Percentiles rank a stretch among this genome's conserved stretches.
phyloP scores from a whole-genome alignment of 2,888 invertebrate species.

The Mechanitis messenoides region DNA sequence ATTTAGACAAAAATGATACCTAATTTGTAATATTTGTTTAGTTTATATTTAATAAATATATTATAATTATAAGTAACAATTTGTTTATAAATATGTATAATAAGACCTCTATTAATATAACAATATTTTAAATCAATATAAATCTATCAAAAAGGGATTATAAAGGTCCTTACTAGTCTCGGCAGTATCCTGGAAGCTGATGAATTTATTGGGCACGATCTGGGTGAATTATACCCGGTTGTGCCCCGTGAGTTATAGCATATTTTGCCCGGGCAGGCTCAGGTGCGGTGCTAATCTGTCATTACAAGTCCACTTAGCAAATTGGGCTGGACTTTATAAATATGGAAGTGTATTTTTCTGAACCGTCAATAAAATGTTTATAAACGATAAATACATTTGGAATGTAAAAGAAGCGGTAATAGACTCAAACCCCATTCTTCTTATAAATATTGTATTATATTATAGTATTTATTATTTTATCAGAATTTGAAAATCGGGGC shows the following conservation, averaged over 20 bases:
- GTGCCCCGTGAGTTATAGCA: slow-evolving; percentile 58
- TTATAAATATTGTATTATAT: too few species aligned
- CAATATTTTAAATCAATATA: too few species aligned
- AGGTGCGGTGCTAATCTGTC: slow-evolving; percentile 69
- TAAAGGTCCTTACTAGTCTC: slow-evolving; percentile 24
- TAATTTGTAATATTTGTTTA: slow-evolving; percentile 11
- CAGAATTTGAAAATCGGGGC: too few species aligned
- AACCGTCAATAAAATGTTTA: too few species aligned
- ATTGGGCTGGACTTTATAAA: slow-evolving; percentile 42
- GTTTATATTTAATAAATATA: not conserved
- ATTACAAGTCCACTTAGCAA: slow-evolving; percentile 61
- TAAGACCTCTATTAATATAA: too few species aligned
- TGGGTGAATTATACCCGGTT: slow-evolving; percentile 54
- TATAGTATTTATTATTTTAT: too few species aligned
- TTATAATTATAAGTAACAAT: not conserved
- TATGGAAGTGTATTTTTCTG: not conserved
- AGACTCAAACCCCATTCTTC: too few species aligned
- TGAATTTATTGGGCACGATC: slow-evolving; percentile 69
- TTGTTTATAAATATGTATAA: not conserved
- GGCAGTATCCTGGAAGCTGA: slow-evolving; percentile 47
- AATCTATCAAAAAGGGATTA: not conserved
- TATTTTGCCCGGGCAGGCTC: slow-evolving; percentile 50
- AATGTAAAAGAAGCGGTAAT: too few species aligned
- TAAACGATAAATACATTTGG: too few species aligned
- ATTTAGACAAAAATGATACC: not conserved